A percentile compares a stretch with the other conserved stretches of the same genome.
Conservation (phyloP, 1,140 invertebrate species). For the Drosophila gunungcola region DNA sequence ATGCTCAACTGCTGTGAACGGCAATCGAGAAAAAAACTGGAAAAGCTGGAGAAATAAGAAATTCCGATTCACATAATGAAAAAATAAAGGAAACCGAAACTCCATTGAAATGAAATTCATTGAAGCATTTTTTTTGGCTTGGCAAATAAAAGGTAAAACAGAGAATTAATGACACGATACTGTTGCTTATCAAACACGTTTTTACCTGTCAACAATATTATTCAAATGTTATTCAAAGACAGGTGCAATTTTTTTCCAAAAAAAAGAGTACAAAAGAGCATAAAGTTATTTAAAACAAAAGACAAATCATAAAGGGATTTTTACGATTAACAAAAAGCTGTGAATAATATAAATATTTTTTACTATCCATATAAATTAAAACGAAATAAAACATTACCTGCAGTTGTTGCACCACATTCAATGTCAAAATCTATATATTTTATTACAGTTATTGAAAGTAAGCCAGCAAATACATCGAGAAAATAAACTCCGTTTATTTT, state of each 20-base stretch:
- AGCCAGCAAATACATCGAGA: not conserved
- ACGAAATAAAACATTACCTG: not conserved
- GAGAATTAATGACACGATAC: slow-evolving; percentile 66
- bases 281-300: not conserved
- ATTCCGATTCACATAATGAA: slow-evolving; percentile 62
- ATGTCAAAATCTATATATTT: not conserved
- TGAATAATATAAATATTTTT: not conserved
- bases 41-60: slow-evolving; percentile 9
- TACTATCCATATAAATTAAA: not conserved
- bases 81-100: slow-evolving; percentile 42
- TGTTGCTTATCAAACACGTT: slow-evolving; percentile 28
- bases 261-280: not conserved
- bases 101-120: slow-evolving; percentile 58
- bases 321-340: not conserved
- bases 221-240: not conserved
- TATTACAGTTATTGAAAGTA: not conserved
- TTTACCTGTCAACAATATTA: slow-evolving; percentile 11
- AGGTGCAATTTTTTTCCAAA: not conserved
- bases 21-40: slow-evolving; percentile 32
- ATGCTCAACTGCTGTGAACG: slow-evolving; percentile 71
- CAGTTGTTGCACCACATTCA: not conserved
- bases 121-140: slow-evolving; percentile 51
- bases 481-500: slow-evolving; percentile 30
- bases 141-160: slow-evolving; percentile 24
- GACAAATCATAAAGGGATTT: not conserved